Percentiles rank a stretch among this genome's conserved stretches.
Conservation (phyloP, 2,797 vertebrate species). For the Catostomus latipinnis region DNA sequence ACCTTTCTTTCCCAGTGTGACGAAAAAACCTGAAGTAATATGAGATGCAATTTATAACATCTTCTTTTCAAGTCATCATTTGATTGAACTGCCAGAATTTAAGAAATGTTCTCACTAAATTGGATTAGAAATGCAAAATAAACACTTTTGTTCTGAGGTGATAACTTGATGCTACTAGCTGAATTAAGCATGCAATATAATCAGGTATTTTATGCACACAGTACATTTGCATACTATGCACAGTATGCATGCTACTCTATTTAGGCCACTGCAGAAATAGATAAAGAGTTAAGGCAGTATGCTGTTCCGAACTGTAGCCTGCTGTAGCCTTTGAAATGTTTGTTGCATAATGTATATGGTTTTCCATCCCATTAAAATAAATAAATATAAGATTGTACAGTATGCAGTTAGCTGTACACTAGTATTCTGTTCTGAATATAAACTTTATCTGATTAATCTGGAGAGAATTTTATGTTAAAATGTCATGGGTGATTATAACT, state of each 20-base stretch:
- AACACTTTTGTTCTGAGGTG: too few relatives aligned
- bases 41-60: neutral
- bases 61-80: neutral
- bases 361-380: too few relatives aligned
- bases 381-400: neutral
- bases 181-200: too few relatives aligned
- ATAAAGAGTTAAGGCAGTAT: too few relatives aligned
- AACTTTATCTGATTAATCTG: neutral
- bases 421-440: neutral
- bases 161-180: too few relatives aligned
- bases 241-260: neutral
- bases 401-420: neutral
- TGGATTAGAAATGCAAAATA: too few relatives aligned
- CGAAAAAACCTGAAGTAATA: neutral
- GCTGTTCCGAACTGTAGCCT: too few relatives aligned
- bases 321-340: too few relatives aligned
- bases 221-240: neutral
- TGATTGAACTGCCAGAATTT: too few relatives aligned
- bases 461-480: neutral
- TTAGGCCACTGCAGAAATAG: neutral
- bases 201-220: neutral
- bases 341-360: too few relatives aligned
- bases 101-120: too few relatives aligned
- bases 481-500: slow-evolving; percentile 10
- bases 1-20: neutral